A percentile compares a stretch with the other conserved stretches of the same genome.
phyloP scores from a whole-genome alignment of 2,113 vertebrate species.

The Cebidichthys violaceus region DNA sequence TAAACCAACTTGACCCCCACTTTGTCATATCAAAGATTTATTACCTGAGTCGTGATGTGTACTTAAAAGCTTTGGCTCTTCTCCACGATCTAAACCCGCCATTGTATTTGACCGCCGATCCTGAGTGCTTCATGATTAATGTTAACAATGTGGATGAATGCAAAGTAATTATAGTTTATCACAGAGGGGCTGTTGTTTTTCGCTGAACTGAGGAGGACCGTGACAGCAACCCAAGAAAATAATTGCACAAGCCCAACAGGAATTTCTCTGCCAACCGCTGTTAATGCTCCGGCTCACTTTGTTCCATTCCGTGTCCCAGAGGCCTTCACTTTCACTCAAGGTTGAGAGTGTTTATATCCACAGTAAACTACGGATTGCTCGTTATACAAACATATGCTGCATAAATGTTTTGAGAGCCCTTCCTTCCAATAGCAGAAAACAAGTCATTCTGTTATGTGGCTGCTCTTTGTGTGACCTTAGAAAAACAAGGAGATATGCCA shows the following conservation, averaged over 20 bases:
- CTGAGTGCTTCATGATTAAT: conserved; percentile 48
- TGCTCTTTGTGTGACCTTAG: conserved; percentile 13
- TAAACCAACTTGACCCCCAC: not conserved
- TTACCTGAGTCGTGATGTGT: not conserved
- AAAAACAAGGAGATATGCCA: conserved; percentile 23
- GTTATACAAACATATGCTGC: conserved; percentile 42
- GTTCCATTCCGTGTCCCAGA: conserved; percentile 29
- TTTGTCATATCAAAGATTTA: not conserved
- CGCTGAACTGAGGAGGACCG: conserved; percentile 9
- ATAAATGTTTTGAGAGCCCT: conserved; percentile 45
- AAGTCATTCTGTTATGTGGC: conserved; percentile 23
- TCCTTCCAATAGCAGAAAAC: conserved; percentile 28
- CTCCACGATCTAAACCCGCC: not conserved
- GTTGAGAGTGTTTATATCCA: conserved; percentile 42
- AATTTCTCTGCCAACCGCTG: conserved; percentile 15
- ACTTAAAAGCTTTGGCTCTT: not conserved
- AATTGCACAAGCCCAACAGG: conserved; percentile 11
- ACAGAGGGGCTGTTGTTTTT: conserved; percentile 31
- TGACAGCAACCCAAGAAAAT: conserved; percentile 29
- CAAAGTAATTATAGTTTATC: conserved; percentile 50
- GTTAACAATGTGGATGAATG: conserved; percentile 35
- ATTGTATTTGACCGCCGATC: conserved; percentile 24
- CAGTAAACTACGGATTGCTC: conserved; percentile 55
- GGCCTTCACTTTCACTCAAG: conserved; percentile 51
- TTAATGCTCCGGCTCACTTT: conserved; percentile 20